Evolutionary conservation across 2,888 invertebrate species (phyloP), one percentile per base, ranked within the genome.

Genomic region (Brachycybe producta): DNA sequence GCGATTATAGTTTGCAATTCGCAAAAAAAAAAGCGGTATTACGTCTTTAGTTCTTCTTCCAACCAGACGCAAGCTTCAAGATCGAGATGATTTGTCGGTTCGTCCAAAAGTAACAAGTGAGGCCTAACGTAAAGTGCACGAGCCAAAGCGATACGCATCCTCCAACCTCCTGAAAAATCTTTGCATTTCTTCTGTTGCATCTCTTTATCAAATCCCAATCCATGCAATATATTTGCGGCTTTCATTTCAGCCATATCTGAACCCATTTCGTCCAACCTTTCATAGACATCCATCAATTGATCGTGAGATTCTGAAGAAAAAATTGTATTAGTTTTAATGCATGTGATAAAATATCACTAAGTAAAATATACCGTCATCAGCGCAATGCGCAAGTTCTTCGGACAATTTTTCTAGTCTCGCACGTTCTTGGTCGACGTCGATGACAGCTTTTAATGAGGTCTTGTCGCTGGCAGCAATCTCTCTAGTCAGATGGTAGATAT

Each of bases 51-150:
- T 70, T 98, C 97, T 67, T 94, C 90, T 69, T 99, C 98, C 51
- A 99, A 77, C 98, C 98, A 99, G 40, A 98, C 97, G 67, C 97
- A 98, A 51, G 98, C 97, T 65, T 98, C 94, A 59, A 99, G 75
- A 75, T 77, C 68, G 36, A 76, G 58, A 58, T 72, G 72, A 61
- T 72, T 71, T 1, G 71, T 72, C 0, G 76, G 76, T 59, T 77
- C 77, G 61, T 78, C 77, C 49, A 75, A 64, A 44, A 77, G 61
- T 26, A 77, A 62, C 46, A 77, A 60, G 50, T 73, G 70, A 0
- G 76, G 76, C 56, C 70, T 70, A 39, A 77, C 65, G 58, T 65
- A 74, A 26, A 75, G 62, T 3, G 74, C 75, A 44, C 74, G 61
- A 4, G 77, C 77, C 19, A 77, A 62, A 26, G 76, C 71, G 51